Conservation (phyloP, 2,113 vertebrate species). For the Bufo bufo region DNA sequence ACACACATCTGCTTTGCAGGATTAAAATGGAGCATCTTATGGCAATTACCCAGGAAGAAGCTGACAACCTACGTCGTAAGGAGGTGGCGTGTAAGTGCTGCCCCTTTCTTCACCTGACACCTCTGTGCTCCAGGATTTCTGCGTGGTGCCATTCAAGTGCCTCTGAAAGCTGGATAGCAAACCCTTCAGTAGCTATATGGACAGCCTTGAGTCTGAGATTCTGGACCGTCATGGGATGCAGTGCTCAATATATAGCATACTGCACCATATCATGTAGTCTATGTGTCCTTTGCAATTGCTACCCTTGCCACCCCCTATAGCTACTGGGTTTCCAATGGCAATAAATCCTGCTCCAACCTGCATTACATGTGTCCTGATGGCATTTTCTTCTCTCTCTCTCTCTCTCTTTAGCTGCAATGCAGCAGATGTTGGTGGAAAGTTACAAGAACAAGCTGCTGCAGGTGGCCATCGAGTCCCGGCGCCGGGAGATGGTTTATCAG, state of each 20-base stretch:
- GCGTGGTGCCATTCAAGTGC: not conserved
- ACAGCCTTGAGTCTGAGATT: too few species aligned
- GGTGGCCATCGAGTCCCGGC: conserved; percentile 79
- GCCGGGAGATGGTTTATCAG: conserved; percentile 81
- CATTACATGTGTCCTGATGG: not conserved
- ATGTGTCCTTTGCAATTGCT: not conserved
- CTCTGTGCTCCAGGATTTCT: not conserved
- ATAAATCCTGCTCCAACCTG: not conserved
- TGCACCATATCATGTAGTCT: not conserved
- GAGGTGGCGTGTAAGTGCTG: conserved; percentile 87
- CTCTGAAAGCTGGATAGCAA: not conserved
- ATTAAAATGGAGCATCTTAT: conserved; percentile 92
- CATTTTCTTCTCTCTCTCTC: too few species aligned
- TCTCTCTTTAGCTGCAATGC: conserved; percentile 85
- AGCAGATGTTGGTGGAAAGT: conserved; percentile 89
- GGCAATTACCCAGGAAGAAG: conserved; percentile 92
- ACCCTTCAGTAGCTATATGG: not conserved
- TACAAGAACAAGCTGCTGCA: conserved; percentile 82
- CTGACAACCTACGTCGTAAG: conserved; percentile 81
- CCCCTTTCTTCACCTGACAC: not conserved
- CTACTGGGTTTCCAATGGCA: not conserved
- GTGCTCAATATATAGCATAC: too few species aligned
- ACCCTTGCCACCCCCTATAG: not conserved
- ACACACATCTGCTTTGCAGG: conserved; percentile 65
- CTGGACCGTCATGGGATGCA: too few species aligned